Base-by-base conservation (phyloP, 2,888 invertebrate species). In the Tolmerus cingulatus region DNA sequence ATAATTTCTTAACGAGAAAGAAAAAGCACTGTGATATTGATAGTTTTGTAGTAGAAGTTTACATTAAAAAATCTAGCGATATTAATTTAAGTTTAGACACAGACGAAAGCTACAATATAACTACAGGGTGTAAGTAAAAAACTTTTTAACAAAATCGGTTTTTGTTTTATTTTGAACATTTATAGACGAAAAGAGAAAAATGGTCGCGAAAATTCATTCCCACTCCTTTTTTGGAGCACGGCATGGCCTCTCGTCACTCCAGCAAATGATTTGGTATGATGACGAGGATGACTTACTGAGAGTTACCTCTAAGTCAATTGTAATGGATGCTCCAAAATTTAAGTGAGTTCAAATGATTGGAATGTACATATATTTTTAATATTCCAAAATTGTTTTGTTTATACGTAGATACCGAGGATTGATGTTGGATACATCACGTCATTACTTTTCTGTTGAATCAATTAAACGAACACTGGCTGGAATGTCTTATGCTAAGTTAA, bases 401-500 rank as follows among this genome's bases (percentile, higher is more conserved):
- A 27, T 34, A 46, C 43, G 4, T 16, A 90, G 90, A 9, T 98
- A 97, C 92, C 95, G 99, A 66, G 98, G 98, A 5, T 92, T 99
- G 0, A 95, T 98, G 92, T 92, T 99, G 84, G 99, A 99, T 91
- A 98, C 98, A 0, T 96, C 98, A 0, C 94, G 99, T 30, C 98
- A 98, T 92, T 99, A 95, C 92, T 96, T 98, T 91, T 95, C 96
- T 0, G 93, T 97, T 2, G 94, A 93, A 12, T 94, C 95, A 84
- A 93, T 97, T 57, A 94, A 96, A 90, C 94, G 95, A 14, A 96
- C 97, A 12, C 93, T 98, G 90, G 96, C 97, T 88, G 98, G 96
- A 2, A 98, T 98, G 98, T 95, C 96, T 0, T 95, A 97, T 77
- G 95, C 96, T 90, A 98, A 98, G 92, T 92, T 98, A 89, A 98